Evolutionary conservation across 2,797 vertebrate species (phyloP).

Genomic region (Saxicola maurus): DNA sequence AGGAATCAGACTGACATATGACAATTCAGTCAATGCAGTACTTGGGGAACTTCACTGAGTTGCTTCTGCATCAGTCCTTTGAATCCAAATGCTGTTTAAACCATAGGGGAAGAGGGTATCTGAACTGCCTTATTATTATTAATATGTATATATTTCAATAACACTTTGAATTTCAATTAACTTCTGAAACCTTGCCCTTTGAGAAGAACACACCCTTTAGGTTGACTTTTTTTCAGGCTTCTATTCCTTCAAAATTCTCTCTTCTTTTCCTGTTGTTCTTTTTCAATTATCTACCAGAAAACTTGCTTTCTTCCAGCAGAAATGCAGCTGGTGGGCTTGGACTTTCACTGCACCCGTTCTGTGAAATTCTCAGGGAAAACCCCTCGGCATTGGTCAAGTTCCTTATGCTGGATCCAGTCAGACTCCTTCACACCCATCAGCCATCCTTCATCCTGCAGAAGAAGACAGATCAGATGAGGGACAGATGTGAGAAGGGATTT

Average conservation of each 20-base stretch:
- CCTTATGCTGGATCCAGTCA: slow-evolving; percentile 89
- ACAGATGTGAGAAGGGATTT: neutral
- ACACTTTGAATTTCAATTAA: slow-evolving; percentile 40
- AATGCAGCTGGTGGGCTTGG: neutral
- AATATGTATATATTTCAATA: slow-evolving; percentile 40
- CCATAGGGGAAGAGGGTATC: slow-evolving; percentile 22
- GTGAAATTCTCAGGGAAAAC: slow-evolving; percentile 99
- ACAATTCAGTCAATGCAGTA: slow-evolving; percentile 18
- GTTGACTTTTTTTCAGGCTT: slow-evolving; percentile 29
- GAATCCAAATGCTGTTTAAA: slow-evolving; percentile 55
- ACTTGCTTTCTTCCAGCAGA: slow-evolving; percentile 59
- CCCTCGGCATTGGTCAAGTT: slow-evolving; percentile 80
- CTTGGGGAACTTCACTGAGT: slow-evolving; percentile 10
- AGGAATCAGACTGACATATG: neutral
- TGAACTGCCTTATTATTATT: slow-evolving; percentile 42
- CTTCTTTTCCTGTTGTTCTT: slow-evolving; percentile 35
- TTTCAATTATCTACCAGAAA: slow-evolving; percentile 27
- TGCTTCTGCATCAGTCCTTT: slow-evolving; percentile 37
- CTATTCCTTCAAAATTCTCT: slow-evolving; percentile 50
- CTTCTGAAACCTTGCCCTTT: slow-evolving; percentile 54
- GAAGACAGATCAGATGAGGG: neutral
- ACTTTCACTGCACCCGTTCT: slow-evolving; percentile 83
- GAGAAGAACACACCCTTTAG: slow-evolving; percentile 57
- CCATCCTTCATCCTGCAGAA: slow-evolving; percentile 92
- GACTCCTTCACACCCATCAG: slow-evolving; percentile 91